phyloP scores from a whole-genome alignment of 2,797 vertebrate genomes.

The Aphelocoma californica region DNA sequence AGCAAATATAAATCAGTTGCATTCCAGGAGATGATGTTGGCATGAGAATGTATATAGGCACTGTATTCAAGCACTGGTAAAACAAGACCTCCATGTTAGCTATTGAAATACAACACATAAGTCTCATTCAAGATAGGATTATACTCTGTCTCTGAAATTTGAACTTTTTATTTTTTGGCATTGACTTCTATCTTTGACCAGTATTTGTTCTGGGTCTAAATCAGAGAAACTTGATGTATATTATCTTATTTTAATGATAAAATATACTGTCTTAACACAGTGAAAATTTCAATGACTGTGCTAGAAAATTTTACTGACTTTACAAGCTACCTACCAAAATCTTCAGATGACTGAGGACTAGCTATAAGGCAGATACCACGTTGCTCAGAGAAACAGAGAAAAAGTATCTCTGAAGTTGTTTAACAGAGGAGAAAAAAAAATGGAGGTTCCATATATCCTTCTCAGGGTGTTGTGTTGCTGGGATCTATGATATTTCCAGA shows the following conservation, averaged over 20 bases:
- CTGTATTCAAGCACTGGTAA: neutral
- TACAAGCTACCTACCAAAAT: neutral
- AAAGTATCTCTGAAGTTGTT: neutral
- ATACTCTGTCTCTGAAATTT: neutral
- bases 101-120: neutral
- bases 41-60: neutral
- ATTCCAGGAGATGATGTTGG: slow-evolving; percentile 22
- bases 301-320: neutral
- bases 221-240: neutral
- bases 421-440: neutral
- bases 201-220: neutral
- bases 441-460: neutral
- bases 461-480: neutral
- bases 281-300: neutral
- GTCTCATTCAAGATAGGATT: neutral
- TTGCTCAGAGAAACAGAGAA: neutral
- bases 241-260: neutral
- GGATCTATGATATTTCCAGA: neutral
- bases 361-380: neutral
- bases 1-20: neutral
- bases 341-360: neutral
- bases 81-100: neutral
- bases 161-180: neutral
- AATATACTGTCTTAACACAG: neutral
- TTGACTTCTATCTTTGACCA: neutral